These are phyloP conservation scores for Eutolmus rufibarbis DNA, from an alignment of 2,888 invertebrate species.

Conservation along the genomic window DNA sequence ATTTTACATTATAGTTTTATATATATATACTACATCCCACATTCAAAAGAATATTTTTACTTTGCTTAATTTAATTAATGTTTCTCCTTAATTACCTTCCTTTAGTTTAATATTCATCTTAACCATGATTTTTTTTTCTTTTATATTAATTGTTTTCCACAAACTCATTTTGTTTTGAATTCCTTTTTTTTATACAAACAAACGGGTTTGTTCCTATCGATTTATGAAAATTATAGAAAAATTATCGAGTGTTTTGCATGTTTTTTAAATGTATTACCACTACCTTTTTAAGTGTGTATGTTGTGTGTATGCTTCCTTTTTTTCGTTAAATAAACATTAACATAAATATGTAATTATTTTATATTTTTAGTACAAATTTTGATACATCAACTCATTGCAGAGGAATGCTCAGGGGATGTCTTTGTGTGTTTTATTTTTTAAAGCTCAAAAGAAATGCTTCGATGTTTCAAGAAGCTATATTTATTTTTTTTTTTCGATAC, in stretches of 20 bases:
- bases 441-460: not conserved
- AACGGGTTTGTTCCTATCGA: not conserved
- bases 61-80: slow-evolving; percentile 50
- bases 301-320: not conserved
- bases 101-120: slow-evolving; percentile 11
- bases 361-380: not conserved
- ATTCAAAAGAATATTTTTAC: slow-evolving; percentile 61
- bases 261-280: not conserved
- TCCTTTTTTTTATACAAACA: not conserved
- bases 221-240: slow-evolving; percentile 17
- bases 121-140: slow-evolving; percentile 1
- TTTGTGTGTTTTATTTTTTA: not conserved
- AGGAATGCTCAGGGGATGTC: not conserved
- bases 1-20: slow-evolving; percentile 61
- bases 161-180: slow-evolving; percentile 31
- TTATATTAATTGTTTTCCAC: slow-evolving; percentile 13
- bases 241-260: not conserved
- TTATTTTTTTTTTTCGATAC: not conserved
- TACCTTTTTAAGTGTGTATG: not conserved
- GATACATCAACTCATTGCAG: not conserved
- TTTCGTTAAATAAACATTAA: not conserved
- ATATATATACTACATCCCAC: slow-evolving; percentile 66
- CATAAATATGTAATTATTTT: not conserved
- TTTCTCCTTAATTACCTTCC: slow-evolving; percentile 57
- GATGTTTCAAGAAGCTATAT: not conserved